phyloP scores from a whole-genome alignment of 2,888 invertebrate genomes.

The Agapostemon virescens region DNA sequence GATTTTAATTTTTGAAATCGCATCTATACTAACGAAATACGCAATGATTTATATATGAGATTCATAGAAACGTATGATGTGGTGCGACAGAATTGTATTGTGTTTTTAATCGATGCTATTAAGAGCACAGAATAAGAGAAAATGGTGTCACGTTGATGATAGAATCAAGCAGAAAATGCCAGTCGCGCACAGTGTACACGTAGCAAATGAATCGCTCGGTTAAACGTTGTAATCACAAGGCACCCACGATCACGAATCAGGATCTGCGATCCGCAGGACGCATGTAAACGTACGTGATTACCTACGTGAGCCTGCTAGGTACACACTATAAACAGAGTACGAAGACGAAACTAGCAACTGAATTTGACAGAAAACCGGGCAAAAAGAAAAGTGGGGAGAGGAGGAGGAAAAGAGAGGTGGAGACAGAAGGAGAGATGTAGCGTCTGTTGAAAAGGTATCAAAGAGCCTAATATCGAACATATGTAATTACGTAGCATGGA shows the following conservation, averaged over 20 bases:
- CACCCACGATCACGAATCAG: slow-evolving; percentile 65
- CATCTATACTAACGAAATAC: no score
- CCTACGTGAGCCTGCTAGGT: slow-evolving; percentile 61
- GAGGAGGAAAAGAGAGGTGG: background rate
- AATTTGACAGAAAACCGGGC: background rate
- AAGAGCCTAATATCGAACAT: slow-evolving; percentile 36
- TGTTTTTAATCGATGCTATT: background rate
- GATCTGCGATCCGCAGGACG: slow-evolving; percentile 57
- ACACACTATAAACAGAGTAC: slow-evolving; percentile 50
- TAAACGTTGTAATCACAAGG: slow-evolving; percentile 72
- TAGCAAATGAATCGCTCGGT: slow-evolving; percentile 70
- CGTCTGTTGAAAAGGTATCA: slow-evolving; percentile 4
- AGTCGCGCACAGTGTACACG: slow-evolving; percentile 53
- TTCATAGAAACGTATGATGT: background rate
- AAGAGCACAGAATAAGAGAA: slow-evolving; percentile 26
- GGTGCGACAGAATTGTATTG: background rate
- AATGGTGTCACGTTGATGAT: slow-evolving; percentile 27
- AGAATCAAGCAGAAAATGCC: slow-evolving; percentile 34
- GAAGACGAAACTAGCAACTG: slow-evolving; percentile 32
- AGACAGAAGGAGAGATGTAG: background rate
- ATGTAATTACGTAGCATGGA: no score
- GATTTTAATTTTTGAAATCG: background rate
- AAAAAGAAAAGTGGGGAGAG: background rate
- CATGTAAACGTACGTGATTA: slow-evolving; percentile 66
- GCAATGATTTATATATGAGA: background rate